These are phyloP conservation scores for Amazona finschi DNA, from an alignment of 2,797 vertebrate species.

Conservation along the genomic window DNA sequence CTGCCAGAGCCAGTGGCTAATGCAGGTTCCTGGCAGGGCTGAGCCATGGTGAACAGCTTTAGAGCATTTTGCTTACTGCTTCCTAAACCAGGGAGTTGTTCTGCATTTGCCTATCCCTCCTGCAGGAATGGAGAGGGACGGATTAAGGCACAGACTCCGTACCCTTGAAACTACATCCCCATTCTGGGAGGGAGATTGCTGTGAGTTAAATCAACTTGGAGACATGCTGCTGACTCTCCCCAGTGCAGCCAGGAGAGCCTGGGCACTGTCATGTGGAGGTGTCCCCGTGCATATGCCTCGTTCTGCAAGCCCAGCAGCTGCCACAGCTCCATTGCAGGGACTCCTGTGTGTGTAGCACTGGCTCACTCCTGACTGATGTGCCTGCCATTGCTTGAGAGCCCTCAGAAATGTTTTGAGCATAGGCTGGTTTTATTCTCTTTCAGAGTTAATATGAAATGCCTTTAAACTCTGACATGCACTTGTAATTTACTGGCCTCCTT, in stretches of 20 bases:
- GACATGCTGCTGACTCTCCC: not conserved
- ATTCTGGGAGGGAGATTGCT: not conserved
- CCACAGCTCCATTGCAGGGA: not conserved
- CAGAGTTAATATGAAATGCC: not conserved
- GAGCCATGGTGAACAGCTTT: not conserved
- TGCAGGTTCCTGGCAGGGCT: not conserved
- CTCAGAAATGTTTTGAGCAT: not conserved
- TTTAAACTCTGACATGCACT: not conserved
- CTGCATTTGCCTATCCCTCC: not conserved
- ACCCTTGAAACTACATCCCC: not conserved
- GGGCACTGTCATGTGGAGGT: not conserved
- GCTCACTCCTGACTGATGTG: not conserved
- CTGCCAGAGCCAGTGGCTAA: not conserved
- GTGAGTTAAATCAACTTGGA: not conserved
- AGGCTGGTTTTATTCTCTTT: not conserved
- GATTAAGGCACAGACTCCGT: not conserved
- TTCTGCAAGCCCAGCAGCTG: not conserved
- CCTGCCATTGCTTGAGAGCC: not conserved
- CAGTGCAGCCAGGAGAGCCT: not conserved
- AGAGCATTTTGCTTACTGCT: not conserved
- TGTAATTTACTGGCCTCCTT: not conserved
- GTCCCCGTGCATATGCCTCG: rapidly evolving
- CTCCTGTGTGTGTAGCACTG: rapidly evolving
- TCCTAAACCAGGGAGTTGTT: not conserved
- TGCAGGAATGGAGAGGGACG: not conserved